Evolutionary conservation across 2,797 vertebrate genomes (phyloP).

Genomic region (Pogoniulus pusillus): DNA sequence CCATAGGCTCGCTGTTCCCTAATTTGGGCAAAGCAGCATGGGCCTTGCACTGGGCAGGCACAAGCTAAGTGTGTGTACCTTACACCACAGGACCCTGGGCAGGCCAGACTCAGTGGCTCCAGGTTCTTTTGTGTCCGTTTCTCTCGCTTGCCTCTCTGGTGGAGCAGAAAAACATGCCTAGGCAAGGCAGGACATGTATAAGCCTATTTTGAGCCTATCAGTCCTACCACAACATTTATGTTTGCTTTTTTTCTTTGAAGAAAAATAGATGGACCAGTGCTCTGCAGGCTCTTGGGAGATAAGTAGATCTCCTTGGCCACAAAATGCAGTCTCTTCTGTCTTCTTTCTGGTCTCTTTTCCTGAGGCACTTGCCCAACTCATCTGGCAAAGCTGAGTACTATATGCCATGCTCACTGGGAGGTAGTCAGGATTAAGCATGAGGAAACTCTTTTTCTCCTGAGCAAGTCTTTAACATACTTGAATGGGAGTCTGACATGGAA

Average conservation of each 20-base stretch:
- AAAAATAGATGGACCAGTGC: not conserved
- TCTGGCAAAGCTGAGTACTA: not conserved
- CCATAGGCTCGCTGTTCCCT: too few species aligned
- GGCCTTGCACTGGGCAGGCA: too few species aligned
- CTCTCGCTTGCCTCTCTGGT: too few species aligned
- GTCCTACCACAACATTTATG: too few species aligned
- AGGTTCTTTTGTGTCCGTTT: too few species aligned
- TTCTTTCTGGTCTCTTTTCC: not conserved
- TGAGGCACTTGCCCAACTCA: not conserved
- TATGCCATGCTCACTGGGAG: not conserved
- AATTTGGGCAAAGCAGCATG: too few species aligned
- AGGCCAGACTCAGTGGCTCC: too few species aligned
- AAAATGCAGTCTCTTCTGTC: not conserved
- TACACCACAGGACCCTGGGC: too few species aligned
- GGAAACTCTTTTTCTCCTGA: not conserved
- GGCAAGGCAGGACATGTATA: too few species aligned
- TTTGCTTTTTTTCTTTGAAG: not conserved
- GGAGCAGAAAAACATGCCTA: too few species aligned
- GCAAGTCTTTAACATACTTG: not conserved
- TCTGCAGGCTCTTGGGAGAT: not conserved
- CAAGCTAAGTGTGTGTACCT: too few species aligned
- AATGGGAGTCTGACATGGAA: not conserved
- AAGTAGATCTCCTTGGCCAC: not conserved
- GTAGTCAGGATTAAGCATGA: not conserved
- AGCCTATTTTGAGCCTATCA: too few species aligned